Conservation (phyloP, 1,140 invertebrate genomes). For the Drosophila punjabiensis region DNA sequence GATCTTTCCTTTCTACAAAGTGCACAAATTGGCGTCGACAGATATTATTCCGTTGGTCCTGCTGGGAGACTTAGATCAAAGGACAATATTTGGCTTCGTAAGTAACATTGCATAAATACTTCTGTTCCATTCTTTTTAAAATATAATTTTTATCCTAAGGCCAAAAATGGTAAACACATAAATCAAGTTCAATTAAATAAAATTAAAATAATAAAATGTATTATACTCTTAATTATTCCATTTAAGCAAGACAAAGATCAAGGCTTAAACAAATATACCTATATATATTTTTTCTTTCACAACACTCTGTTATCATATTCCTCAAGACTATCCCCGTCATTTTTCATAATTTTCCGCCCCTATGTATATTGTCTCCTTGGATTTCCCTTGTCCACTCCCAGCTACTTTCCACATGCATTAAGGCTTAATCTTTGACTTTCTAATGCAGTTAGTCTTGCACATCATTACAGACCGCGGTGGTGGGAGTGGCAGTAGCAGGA, state of each 20-base stretch:
- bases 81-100: too few relatives aligned
- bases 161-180: neutral
- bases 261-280: too few relatives aligned
- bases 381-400: slow-evolving; percentile 6
- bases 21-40: too few relatives aligned
- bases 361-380: neutral
- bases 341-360: slow-evolving; percentile 14
- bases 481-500: slow-evolving; percentile 42
- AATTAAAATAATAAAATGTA: neutral
- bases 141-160: neutral
- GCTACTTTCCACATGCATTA: slow-evolving; percentile 51
- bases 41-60: too few relatives aligned
- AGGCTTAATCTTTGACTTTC: slow-evolving; percentile 54
- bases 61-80: too few relatives aligned
- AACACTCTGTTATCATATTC: slow-evolving; percentile 10
- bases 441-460: slow-evolving; percentile 55
- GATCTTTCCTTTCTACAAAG: too few relatives aligned
- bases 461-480: slow-evolving; percentile 33
- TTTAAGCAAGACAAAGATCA: neutral
- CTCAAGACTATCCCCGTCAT: slow-evolving; percentile 10
- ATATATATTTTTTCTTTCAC: neutral
- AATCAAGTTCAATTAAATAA: neutral
- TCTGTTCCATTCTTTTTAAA: neutral
- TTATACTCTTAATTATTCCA: neutral
- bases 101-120: neutral